Evolutionary conservation across 2,113 vertebrate species (phyloP).

Genomic region (Mola mola): DNA sequence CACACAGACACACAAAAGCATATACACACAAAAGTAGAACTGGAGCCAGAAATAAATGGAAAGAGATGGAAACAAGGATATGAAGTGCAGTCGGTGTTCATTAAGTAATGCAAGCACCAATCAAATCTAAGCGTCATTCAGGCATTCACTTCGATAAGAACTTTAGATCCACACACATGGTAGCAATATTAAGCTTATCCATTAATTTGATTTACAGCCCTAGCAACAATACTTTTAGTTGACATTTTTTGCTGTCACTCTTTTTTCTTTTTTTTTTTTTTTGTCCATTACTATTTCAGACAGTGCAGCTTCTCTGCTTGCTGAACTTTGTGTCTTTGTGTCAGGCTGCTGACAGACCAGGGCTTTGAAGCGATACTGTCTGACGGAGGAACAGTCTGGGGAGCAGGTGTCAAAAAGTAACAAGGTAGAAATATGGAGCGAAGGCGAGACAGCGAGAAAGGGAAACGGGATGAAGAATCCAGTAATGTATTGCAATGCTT

Average conservation of each 20-base stretch:
- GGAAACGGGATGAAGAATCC: not conserved
- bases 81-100: slow-evolving; percentile 37
- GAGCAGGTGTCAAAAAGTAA: slow-evolving; percentile 69
- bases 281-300: slow-evolving; percentile 31
- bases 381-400: slow-evolving; percentile 54
- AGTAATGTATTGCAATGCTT: too few species aligned
- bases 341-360: slow-evolving; percentile 45
- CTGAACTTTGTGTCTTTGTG: slow-evolving; percentile 38
- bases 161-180: slow-evolving; percentile 14
- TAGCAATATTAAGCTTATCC: slow-evolving; percentile 3
- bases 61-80: slow-evolving; percentile 39
- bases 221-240: slow-evolving; percentile 29
- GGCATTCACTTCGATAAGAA: slow-evolving; percentile 25
- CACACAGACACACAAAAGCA: slow-evolving; percentile 11
- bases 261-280: not conserved
- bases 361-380: slow-evolving; percentile 24
- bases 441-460: not conserved
- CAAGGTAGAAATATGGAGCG: slow-evolving; percentile 43
- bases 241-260: slow-evolving; percentile 16
- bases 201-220: slow-evolving; percentile 43
- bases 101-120: slow-evolving; percentile 65
- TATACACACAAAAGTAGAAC: slow-evolving; percentile 27
- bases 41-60: slow-evolving; percentile 41
- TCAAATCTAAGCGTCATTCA: slow-evolving; percentile 52
- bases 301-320: slow-evolving; percentile 15